Percentiles rank a stretch among this genome's conserved stretches.
These are phyloP conservation scores for Drosophila kuntzei DNA, from an alignment of 2,888 invertebrate genomes.

Conservation along the genomic window DNA sequence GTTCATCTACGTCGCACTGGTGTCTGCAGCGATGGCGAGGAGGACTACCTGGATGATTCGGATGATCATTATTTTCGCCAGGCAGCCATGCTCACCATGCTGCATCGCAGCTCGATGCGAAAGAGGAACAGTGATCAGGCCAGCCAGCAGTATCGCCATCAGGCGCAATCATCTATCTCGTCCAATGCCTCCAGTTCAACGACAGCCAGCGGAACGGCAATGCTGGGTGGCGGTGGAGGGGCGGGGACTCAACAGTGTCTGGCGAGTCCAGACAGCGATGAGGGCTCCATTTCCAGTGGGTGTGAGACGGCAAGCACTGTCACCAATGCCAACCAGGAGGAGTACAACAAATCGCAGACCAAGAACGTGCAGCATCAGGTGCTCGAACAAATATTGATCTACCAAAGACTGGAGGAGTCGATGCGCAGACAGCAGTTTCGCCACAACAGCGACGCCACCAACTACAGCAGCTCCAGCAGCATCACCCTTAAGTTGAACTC, in stretches of 20 bases:
- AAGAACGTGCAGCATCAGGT: conserved; percentile 60
- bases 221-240: conserved; percentile 38
- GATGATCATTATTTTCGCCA: conserved; percentile 84
- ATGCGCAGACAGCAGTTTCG: conserved; percentile 69
- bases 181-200: conserved; percentile 78
- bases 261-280: conserved; percentile 88
- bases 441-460: conserved; percentile 79
- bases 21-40: conserved; percentile 82
- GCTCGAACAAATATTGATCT: conserved; percentile 71
- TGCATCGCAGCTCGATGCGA: conserved; percentile 84
- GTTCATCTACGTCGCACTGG: conserved; percentile 71
- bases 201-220: conserved; percentile 56
- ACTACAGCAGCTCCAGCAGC: conserved; percentile 83
- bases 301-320: conserved; percentile 92
- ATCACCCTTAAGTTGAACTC: conserved; percentile 79
- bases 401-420: conserved; percentile 75
- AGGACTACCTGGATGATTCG: conserved; percentile 80
- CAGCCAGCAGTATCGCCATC: conserved; percentile 76
- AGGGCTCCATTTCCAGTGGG: conserved; percentile 92
- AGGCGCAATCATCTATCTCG: conserved; percentile 81
- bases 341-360: conserved; percentile 71
- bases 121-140: conserved; percentile 82
- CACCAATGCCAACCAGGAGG: conserved; percentile 86
- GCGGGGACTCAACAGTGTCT: conserved; percentile 50
- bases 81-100: conserved; percentile 83